Evolutionary conservation across 2,113 vertebrate genomes (phyloP), one percentile per base, ranked within the genome.

Genomic region (Sterna hirundo): DNA sequence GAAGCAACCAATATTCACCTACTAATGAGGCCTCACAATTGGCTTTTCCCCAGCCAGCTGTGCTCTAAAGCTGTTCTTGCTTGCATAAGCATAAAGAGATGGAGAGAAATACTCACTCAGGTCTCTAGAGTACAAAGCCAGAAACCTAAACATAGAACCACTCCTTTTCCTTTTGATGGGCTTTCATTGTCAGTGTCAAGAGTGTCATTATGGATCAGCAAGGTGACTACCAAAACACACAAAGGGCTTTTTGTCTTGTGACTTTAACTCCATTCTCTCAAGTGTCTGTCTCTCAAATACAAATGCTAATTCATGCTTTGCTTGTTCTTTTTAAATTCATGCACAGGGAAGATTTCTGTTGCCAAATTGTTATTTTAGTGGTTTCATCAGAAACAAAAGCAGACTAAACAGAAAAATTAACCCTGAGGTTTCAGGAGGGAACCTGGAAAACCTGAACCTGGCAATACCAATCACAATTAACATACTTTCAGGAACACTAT

Each of bases 201-300:
- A 82, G 46, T 25, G 9, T 62, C 46, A 22, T 42, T 29, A 54
- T 32, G 38, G 76, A 76, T 82, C 83, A 79, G 61, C 95, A 94
- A 95, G 95, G 96, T 94, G 88, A 92, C 77, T 42, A 90, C 47
- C 82, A 65, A 64, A 83, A 52, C 77, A 65, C 75, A 93, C 47
- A 72, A 57, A 68, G 19, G 52, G 72, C 74, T 83, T 93, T 93
- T 92, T 87, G 30, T 88, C 84, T 47, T 52, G 40, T 69, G 84
- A 82, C 87, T 91, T 84, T 52, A 52, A 82, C 1, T 0, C 36
- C 60, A 58, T 66, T 78, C 46, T 90, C 60, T 64, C 2, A 23
- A 92, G 81, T 29, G 27, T 40, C 47, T 90, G 42, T 46, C 40
- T 32, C 47, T 49, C 47, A 49, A 34, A 71, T 29, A 57, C 34